A percentile compares a stretch with the other conserved stretches of the same genome.
Evolutionary conservation across 2,888 invertebrate genomes (phyloP).

Genomic region (Drosophila imparisetae): DNA sequence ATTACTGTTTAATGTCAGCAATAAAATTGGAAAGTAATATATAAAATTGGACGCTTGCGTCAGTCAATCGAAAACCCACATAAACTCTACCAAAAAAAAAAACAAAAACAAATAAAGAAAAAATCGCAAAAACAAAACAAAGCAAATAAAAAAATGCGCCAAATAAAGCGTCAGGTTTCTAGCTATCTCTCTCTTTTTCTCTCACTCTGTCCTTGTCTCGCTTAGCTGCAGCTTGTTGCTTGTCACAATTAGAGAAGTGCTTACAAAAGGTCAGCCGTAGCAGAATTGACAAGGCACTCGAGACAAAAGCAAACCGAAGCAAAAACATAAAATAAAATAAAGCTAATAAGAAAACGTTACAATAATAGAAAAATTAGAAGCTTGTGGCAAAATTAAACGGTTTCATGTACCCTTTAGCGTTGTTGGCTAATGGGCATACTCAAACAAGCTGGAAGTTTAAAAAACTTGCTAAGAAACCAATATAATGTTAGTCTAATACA

Average conservation of each 20-base stretch:
- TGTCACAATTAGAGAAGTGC: conserved; percentile 76
- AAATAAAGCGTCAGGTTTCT: conserved; percentile 51
- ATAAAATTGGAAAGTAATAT: conserved; percentile 69
- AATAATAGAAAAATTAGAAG: conserved; percentile 73
- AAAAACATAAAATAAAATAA: conserved; percentile 46
- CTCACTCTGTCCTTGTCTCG: conserved; percentile 2
- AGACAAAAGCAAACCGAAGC: conserved; percentile 52
- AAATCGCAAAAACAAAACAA: conserved; percentile 28
- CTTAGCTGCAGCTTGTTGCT: conserved; percentile 45
- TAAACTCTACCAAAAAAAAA: conserved; percentile 33
- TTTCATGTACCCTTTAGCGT: conserved; percentile 44
- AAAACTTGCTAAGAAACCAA: neutral
- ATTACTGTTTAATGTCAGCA: conserved; percentile 40
- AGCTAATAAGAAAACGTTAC: conserved; percentile 65
- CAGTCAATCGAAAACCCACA: conserved; percentile 63
- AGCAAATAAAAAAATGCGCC: conserved; percentile 53
- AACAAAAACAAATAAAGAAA: conserved; percentile 27
- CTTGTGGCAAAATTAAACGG: conserved; percentile 76
- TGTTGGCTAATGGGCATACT: neutral
- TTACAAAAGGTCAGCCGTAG: conserved; percentile 70
- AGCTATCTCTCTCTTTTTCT: conserved; percentile 1
- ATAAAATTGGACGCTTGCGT: conserved; percentile 71
- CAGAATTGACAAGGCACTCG: conserved; percentile 67
- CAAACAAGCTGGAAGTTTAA: neutral
- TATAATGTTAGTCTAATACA: neutral